phyloP scores from a whole-genome alignment of 1,140 invertebrate species.

The Drosophila ambigua region DNA sequence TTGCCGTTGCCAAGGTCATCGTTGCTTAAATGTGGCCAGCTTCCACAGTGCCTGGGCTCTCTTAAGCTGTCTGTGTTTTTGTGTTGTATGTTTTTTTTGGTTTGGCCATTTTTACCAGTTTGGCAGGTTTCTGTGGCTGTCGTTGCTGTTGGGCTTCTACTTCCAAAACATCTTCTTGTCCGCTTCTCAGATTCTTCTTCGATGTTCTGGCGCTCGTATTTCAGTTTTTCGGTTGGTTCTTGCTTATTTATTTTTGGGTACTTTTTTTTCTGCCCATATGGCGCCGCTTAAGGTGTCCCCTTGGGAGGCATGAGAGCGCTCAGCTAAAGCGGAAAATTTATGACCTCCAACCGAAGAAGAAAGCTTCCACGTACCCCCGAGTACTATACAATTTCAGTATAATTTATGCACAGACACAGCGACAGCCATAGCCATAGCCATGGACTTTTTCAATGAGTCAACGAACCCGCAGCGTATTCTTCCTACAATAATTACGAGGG shows the following conservation, averaged over 20 bases:
- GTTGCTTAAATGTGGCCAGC: constrained; percentile 64
- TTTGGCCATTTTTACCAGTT: constrained; percentile 67
- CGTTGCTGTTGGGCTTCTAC: constrained; percentile 51
- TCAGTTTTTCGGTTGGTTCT: constrained; percentile 47
- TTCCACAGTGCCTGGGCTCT: constrained; percentile 25
- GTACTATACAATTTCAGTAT: constrained; percentile 69
- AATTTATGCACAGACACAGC: constrained; percentile 66
- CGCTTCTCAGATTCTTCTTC: constrained; percentile 37
- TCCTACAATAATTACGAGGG: constrained; percentile 21
- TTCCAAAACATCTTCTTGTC: constrained; percentile 47
- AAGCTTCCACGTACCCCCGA: constrained; percentile 30
- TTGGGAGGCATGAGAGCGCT: constrained; percentile 35
- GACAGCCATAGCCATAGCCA: constrained; percentile 15
- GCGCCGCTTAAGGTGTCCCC: constrained; percentile 67
- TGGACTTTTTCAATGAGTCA: constrained; percentile 67
- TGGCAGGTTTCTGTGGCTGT: constrained; percentile 64
- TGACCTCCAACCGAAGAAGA: constrained; percentile 44
- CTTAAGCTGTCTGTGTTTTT: constrained; percentile 42
- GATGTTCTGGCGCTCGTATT: constrained; percentile 75
- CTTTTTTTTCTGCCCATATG: constrained; percentile 63
- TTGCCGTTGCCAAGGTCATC: constrained; percentile 75
- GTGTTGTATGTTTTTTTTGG: constrained; percentile 40
- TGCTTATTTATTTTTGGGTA: constrained; percentile 14
- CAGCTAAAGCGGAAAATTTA: constrained; percentile 68
- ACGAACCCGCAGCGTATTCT: constrained; percentile 40